phyloP scores from a whole-genome alignment of 1,140 invertebrate genomes.

The Littorina saxatilis region DNA sequence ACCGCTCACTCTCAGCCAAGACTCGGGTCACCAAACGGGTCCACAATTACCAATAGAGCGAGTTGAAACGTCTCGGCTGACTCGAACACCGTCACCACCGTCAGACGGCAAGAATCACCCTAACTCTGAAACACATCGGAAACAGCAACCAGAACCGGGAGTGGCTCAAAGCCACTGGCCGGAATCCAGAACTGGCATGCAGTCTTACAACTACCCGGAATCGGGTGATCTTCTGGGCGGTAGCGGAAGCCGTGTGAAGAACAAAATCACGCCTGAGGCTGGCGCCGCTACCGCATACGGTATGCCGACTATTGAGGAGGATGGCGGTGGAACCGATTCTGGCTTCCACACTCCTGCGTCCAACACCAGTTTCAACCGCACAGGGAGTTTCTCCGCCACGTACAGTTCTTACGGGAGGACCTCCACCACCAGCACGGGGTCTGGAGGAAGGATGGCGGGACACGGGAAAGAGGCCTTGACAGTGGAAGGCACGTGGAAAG shows the following conservation, averaged over 20 bases:
- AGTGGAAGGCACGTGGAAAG: slow-evolving; percentile 40
- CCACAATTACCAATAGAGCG: no score
- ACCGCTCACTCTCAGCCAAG: no score
- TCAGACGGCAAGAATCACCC: no score
- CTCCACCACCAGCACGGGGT: background rate
- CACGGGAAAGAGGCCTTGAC: slow-evolving; percentile 25
- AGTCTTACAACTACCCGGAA: no score
- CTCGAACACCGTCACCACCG: no score
- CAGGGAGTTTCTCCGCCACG: slow-evolving; percentile 13
- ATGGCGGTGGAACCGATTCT: background rate
- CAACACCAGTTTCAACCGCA: background rate
- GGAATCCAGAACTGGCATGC: background rate
- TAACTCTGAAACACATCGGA: no score
- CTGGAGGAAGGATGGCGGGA: background rate
- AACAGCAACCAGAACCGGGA: no score
- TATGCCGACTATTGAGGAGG: background rate
- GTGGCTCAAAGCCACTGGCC: background rate
- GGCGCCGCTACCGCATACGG: no score
- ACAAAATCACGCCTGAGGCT: background rate
- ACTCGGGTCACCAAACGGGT: no score
- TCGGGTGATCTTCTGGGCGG: no score
- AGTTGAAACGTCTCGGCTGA: no score
- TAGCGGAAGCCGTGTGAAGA: background rate
- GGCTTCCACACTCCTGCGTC: background rate
- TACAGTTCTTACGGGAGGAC: background rate